phyloP scores from a whole-genome alignment of 2,888 invertebrate genomes.

The Drosophila helvetica region DNA sequence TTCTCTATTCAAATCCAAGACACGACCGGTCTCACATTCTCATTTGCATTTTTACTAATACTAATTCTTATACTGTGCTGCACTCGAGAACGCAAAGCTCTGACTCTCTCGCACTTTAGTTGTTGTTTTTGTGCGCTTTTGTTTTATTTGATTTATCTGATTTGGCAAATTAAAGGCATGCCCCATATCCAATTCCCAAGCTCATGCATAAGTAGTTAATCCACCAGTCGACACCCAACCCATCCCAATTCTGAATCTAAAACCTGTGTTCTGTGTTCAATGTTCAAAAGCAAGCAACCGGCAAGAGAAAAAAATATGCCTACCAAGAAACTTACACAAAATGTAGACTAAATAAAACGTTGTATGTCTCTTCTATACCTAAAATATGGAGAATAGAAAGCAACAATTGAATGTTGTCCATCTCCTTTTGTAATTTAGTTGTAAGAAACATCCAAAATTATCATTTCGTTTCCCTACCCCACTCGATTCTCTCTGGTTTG shows the following conservation, averaged over 20 bases:
- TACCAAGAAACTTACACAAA: slow-evolving; percentile 7
- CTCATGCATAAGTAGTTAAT: slow-evolving; percentile 18
- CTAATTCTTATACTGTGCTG: slow-evolving; percentile 38
- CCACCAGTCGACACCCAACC: background rate
- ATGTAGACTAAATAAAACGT: slow-evolving; percentile 6
- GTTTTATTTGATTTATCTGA: slow-evolving; percentile 38
- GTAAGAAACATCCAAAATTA: slow-evolving; percentile 29
- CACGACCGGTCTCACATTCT: slow-evolving; percentile 5
- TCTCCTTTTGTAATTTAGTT: slow-evolving; percentile 31
- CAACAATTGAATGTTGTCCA: slow-evolving; percentile 24
- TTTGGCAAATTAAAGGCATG: slow-evolving; percentile 80
- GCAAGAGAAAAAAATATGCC: background rate
- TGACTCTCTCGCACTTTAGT: slow-evolving; percentile 38
- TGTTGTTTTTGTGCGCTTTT: slow-evolving; percentile 63
- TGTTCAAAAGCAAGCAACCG: background rate
- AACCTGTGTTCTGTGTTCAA: slow-evolving; percentile 32
- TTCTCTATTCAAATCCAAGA: background rate
- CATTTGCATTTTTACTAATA: slow-evolving; percentile 35
- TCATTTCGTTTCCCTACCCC: slow-evolving; percentile 16
- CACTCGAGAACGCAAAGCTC: slow-evolving; percentile 39
- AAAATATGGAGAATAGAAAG: slow-evolving; percentile 22
- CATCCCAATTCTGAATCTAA: slow-evolving; percentile 17
- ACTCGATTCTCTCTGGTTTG: slow-evolving; percentile 16
- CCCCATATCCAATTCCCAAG: slow-evolving; percentile 11
- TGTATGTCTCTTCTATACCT: slow-evolving; percentile 9